Conservation (phyloP, 2,888 invertebrate genomes). For the Peribatodes rhomboidaria region DNA sequence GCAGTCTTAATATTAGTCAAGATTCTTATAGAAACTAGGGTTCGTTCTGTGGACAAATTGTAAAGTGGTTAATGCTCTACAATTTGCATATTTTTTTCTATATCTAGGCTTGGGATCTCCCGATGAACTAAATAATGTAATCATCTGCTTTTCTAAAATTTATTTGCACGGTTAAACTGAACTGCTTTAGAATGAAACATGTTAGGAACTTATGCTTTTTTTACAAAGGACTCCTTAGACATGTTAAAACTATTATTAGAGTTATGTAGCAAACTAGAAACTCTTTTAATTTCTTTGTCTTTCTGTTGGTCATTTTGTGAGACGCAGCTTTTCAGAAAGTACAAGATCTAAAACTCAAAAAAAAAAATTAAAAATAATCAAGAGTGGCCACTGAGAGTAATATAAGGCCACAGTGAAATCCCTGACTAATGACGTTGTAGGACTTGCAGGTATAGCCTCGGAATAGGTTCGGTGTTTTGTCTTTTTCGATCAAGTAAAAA, state of each 20-base stretch:
- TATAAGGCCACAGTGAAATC: too few species aligned
- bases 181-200: background rate
- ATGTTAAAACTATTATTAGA: too few species aligned
- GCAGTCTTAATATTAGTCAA: slow-evolving; percentile 7
- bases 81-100: slow-evolving; percentile 57
- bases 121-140: slow-evolving; percentile 13
- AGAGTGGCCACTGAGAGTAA: too few species aligned
- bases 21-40: slow-evolving; percentile 5
- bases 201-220: background rate
- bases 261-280: too few species aligned
- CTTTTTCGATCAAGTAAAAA: too few species aligned
- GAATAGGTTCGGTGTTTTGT: too few species aligned
- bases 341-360: too few species aligned
- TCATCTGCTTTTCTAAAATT: background rate
- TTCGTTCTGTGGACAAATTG: background rate
- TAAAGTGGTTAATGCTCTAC: slow-evolving; percentile 51
- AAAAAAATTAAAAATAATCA: too few species aligned
- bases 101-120: slow-evolving; percentile 72
- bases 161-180: background rate
- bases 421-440: too few species aligned
- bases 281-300: too few species aligned
- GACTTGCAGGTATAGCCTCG: too few species aligned
- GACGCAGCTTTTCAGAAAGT: background rate
- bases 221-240: background rate
- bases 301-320: background rate